These are phyloP conservation scores for Eclectus roratus DNA, from an alignment of 2,113 vertebrate species.

Conservation along the genomic window DNA sequence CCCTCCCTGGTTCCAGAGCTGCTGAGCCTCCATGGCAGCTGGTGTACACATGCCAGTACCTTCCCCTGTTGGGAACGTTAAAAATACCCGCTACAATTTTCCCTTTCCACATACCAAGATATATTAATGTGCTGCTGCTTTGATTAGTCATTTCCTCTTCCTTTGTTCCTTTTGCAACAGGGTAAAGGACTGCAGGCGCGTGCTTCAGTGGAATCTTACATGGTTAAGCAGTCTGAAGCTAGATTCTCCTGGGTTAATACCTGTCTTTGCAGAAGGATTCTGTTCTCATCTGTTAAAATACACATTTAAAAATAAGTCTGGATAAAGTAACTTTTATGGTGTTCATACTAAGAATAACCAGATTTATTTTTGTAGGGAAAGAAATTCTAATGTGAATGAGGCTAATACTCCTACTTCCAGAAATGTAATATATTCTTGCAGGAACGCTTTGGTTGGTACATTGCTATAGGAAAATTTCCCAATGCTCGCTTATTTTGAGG, in stretches of 20 bases:
- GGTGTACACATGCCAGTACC: background rate
- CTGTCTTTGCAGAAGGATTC: background rate
- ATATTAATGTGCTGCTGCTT: slow-evolving; percentile 29
- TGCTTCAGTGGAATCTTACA: background rate
- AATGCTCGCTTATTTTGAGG: background rate
- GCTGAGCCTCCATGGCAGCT: accelerated
- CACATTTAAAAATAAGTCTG: background rate
- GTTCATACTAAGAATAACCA: background rate
- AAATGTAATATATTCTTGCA: background rate
- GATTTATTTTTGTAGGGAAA: background rate
- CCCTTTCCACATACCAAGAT: slow-evolving; percentile 47
- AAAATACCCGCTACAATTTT: slow-evolving; percentile 46
- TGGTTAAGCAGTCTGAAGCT: background rate
- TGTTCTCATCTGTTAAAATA: background rate
- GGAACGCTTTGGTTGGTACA: background rate
- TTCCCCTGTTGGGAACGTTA: slow-evolving; percentile 41
- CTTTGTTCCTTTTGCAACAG: slow-evolving; percentile 28
- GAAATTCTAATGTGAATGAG: background rate
- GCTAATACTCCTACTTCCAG: background rate
- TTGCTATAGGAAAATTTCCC: background rate
- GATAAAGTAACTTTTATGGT: background rate
- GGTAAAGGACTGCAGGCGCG: background rate
- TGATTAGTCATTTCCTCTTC: slow-evolving; percentile 62
- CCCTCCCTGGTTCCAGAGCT: background rate
- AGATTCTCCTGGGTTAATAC: background rate